Conservation (phyloP, 2,888 invertebrate genomes). For the Dryobotodes eremita region DNA sequence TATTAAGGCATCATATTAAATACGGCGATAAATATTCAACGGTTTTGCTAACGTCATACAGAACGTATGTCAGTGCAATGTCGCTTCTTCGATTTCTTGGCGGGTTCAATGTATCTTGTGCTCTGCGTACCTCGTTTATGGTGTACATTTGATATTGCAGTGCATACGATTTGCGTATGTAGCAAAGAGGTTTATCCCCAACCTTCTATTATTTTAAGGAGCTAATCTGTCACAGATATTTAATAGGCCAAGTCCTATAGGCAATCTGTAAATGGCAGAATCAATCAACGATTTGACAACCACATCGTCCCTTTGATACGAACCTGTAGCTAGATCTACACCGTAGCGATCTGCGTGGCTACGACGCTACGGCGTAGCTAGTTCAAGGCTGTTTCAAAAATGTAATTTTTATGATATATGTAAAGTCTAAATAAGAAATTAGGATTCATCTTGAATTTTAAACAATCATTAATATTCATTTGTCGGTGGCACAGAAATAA, state of each 20-base stretch:
- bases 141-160: background rate
- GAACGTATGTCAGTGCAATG: constrained; percentile 7
- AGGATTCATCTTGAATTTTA: constrained; percentile 24
- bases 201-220: background rate
- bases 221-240: constrained; percentile 2
- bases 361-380: constrained; percentile 15
- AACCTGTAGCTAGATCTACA: constrained; percentile 33
- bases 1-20: background rate
- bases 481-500: constrained; percentile 24
- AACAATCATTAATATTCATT: constrained; percentile 52
- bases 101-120: constrained; percentile 38
- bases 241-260: background rate
- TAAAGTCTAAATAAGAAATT: constrained; percentile 13
- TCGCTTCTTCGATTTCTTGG: constrained; percentile 39
- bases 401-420: background rate
- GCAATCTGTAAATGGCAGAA: background rate
- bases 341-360: constrained; percentile 11
- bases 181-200: background rate
- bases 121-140: background rate
- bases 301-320: background rate
- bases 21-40: constrained; percentile 1
- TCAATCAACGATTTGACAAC: constrained; percentile 6
- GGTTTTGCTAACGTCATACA: constrained; percentile 2
- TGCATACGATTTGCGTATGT: background rate
- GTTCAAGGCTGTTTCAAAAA: background rate